Conservation (phyloP, 2,797 vertebrate species). For the Phataginus tricuspis region DNA sequence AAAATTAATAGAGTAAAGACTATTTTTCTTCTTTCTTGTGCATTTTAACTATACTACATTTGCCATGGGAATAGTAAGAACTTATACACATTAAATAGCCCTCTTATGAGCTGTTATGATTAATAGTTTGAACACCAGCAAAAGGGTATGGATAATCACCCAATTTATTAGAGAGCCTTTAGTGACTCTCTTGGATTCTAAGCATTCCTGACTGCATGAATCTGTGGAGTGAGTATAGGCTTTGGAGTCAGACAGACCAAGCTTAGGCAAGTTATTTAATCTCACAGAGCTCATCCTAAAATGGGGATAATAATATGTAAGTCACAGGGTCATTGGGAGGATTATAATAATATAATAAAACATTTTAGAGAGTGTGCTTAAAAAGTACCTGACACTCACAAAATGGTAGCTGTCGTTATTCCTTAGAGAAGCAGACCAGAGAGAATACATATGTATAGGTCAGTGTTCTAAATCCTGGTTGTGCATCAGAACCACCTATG, state of each 20-base stretch:
- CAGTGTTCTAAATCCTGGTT: background rate
- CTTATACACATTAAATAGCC: slow-evolving; percentile 36
- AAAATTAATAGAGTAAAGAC: slow-evolving; percentile 74
- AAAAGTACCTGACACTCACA: background rate
- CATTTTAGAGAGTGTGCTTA: background rate
- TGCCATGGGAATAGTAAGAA: slow-evolving; percentile 58
- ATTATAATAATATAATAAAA: background rate
- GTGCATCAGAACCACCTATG: background rate
- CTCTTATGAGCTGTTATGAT: slow-evolving; percentile 30
- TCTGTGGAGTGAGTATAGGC: background rate
- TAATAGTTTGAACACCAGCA: slow-evolving; percentile 9
- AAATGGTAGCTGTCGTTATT: background rate
- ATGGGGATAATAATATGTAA: slow-evolving; percentile 14
- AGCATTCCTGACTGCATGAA: background rate
- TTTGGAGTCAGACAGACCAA: background rate
- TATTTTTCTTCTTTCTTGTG: slow-evolving; percentile 67
- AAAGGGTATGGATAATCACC: background rate
- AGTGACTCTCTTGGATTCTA: slow-evolving; percentile 9
- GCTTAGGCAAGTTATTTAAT: slow-evolving; percentile 32
- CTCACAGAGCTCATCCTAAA: background rate
- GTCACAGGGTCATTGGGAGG: background rate
- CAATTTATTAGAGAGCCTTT: background rate
- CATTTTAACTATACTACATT: slow-evolving; percentile 60
- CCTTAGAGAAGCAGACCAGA: background rate
- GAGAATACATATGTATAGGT: background rate